Conservation (phyloP, 1,140 invertebrate species). For the Cryptotermes secundus region DNA sequence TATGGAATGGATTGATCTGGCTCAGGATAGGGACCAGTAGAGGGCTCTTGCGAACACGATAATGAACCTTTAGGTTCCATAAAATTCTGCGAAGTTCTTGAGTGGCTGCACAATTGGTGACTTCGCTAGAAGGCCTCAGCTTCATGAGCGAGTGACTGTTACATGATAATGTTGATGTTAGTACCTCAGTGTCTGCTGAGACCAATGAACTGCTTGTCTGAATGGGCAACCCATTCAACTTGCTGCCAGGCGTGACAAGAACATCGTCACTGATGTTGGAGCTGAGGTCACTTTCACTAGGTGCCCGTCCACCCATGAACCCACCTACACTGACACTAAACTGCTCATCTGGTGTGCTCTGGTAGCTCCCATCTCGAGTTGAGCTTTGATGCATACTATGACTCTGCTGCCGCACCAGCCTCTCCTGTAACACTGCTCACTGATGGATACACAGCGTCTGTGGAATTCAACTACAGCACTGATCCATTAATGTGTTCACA, state of each 20-base stretch:
- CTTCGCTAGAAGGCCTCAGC: too few species aligned
- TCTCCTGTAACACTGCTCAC: neutral
- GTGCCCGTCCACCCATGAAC: conserved; percentile 22
- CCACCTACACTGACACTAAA: conserved; percentile 28
- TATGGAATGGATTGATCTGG: too few species aligned
- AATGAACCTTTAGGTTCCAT: too few species aligned
- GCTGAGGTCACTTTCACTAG: conserved; percentile 47
- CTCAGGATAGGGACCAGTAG: too few species aligned
- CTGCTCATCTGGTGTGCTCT: conserved; percentile 41
- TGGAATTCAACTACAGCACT: too few species aligned
- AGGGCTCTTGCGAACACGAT: too few species aligned
- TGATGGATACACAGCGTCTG: too few species aligned
- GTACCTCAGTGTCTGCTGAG: conserved; percentile 19
- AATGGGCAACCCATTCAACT: conserved; percentile 27
- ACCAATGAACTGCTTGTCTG: conserved; percentile 4
- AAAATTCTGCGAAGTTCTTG: too few species aligned
- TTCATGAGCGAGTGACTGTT: too few species aligned
- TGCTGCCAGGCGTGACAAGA: conserved; percentile 36
- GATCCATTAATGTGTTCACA: too few species aligned
- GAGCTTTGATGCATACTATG: neutral
- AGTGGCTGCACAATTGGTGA: too few species aligned
- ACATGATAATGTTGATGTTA: too few species aligned
- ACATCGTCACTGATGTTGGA: conserved; percentile 57
- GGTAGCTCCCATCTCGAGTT: conserved; percentile 38
- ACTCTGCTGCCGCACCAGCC: neutral